These are phyloP conservation scores for Scomber scombrus DNA, from an alignment of 2,113 vertebrate genomes.

Conservation along the genomic window DNA sequence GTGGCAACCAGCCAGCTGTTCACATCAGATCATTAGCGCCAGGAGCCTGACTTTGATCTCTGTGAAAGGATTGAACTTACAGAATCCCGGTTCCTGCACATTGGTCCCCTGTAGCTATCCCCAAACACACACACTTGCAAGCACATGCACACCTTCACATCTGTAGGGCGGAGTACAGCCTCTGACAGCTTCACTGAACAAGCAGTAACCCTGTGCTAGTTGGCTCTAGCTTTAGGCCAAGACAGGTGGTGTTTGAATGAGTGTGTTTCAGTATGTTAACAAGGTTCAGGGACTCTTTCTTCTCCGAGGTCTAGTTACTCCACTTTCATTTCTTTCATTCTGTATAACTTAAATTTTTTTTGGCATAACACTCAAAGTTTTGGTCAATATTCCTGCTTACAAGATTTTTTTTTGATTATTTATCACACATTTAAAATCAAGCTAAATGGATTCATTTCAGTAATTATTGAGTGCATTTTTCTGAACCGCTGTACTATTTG, in stretches of 20 bases:
- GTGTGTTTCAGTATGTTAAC: slow-evolving; percentile 24
- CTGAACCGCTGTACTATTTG: too few relatives aligned
- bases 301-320: slow-evolving; percentile 37
- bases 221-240: slow-evolving; percentile 53
- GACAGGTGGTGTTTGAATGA: slow-evolving; percentile 51
- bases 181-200: slow-evolving; percentile 55
- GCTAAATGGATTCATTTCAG: neutral
- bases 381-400: neutral
- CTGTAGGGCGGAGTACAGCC: slow-evolving; percentile 48
- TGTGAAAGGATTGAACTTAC: slow-evolving; percentile 57
- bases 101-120: slow-evolving; percentile 34
- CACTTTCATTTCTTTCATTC: neutral
- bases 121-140: slow-evolving; percentile 5
- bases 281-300: slow-evolving; percentile 20
- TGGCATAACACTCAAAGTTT: slow-evolving; percentile 1
- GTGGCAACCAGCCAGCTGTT: slow-evolving; percentile 43
- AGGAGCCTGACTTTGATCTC: slow-evolving; percentile 70
- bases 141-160: slow-evolving; percentile 49
- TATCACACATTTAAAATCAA: neutral
- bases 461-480: neutral
- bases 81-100: slow-evolving; percentile 36
- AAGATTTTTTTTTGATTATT: neutral
- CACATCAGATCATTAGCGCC: slow-evolving; percentile 40
- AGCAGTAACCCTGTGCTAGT: slow-evolving; percentile 26
- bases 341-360: neutral